phyloP scores from a whole-genome alignment of 2,797 vertebrate genomes.

The Naso thynnoides region DNA sequence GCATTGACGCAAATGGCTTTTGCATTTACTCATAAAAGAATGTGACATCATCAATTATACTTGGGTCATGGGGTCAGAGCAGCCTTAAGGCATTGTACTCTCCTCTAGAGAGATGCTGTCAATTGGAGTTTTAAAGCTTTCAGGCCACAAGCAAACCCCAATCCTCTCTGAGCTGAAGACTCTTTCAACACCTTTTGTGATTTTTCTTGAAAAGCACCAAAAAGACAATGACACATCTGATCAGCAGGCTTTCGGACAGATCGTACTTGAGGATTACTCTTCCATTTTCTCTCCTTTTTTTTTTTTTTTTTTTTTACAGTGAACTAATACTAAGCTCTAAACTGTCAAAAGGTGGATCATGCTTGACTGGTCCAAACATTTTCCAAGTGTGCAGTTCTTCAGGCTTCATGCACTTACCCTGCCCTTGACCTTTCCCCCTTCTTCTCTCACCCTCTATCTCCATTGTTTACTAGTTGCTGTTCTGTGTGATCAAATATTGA shows the following conservation, averaged over 20 bases:
- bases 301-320: constrained; percentile 50
- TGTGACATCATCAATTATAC: constrained; percentile 60
- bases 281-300: constrained; percentile 15
- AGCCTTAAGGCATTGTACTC: constrained; percentile 39
- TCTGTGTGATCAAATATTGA: constrained; percentile 77
- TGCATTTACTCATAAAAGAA: constrained; percentile 41
- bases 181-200: constrained; percentile 10
- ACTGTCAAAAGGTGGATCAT: constrained; percentile 29
- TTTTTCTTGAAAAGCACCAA: constrained; percentile 29
- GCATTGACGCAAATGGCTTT: constrained; percentile 38
- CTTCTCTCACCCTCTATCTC: constrained; percentile 46
- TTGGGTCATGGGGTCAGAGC: constrained; percentile 56
- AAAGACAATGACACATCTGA: constrained; percentile 27
- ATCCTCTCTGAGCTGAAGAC: constrained; percentile 28
- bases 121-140: constrained; percentile 41
- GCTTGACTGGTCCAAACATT: constrained; percentile 19
- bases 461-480: constrained; percentile 78
- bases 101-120: constrained; percentile 43
- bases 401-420: constrained; percentile 32
- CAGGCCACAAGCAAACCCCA: background rate
- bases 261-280: constrained; percentile 7
- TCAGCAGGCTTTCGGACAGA: constrained; percentile 1
- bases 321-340: constrained; percentile 31
- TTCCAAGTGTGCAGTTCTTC: constrained; percentile 32
- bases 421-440: constrained; percentile 55